A percentile compares a stretch with the other conserved stretches of the same genome.
Evolutionary conservation across 2,113 vertebrate species (phyloP).

Genomic region (Pipra filicauda): DNA sequence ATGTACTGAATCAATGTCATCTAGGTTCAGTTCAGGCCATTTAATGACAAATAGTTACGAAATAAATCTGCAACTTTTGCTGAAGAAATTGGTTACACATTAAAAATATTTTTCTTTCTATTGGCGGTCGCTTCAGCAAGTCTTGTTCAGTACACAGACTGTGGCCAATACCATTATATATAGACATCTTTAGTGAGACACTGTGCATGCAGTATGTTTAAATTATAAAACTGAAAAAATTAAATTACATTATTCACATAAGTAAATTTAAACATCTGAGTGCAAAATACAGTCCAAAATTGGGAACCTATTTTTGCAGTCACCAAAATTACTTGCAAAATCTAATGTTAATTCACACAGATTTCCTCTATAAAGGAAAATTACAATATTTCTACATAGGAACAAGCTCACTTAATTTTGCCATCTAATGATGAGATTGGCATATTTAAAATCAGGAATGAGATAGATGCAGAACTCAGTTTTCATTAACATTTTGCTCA

Average conservation of each 20-base stretch:
- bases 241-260: neutral
- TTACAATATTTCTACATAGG: neutral
- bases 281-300: neutral
- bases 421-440: neutral
- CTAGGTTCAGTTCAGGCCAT: neutral
- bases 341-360: neutral
- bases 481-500: neutral
- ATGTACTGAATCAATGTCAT: neutral
- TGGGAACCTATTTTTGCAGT: neutral
- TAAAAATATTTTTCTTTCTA: neutral
- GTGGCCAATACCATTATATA: neutral
- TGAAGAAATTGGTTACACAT: neutral
- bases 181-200: neutral
- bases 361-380: neutral
- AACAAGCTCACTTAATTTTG: neutral
- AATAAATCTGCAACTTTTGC: neutral
- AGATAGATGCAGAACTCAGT: neutral
- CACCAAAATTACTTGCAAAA: constrained; percentile 10
- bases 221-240: neutral
- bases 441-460: neutral
- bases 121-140: neutral
- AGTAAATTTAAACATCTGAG: neutral
- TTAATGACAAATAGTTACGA: neutral
- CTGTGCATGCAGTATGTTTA: neutral
- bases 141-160: neutral